Conservation (phyloP, 2,888 invertebrate genomes). For the Apamea crenata region DNA sequence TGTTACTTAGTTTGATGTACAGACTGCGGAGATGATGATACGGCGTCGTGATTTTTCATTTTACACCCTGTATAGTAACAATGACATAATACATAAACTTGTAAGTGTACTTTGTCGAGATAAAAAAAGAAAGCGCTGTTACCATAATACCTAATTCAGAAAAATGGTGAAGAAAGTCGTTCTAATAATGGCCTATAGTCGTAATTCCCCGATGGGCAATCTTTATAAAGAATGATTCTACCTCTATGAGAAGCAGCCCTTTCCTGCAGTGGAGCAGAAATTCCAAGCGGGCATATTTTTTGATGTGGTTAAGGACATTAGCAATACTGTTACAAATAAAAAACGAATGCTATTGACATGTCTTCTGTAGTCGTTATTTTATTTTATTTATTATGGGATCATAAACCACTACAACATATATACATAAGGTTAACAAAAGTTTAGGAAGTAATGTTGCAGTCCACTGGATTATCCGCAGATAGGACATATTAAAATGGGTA, state of each 20-base stretch:
- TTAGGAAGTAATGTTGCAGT: no score
- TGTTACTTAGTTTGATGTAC: background rate
- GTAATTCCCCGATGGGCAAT: background rate
- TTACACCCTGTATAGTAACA: background rate
- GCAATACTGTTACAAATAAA: background rate
- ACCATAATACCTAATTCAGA: background rate
- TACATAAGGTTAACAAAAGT: no score
- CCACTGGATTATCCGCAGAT: no score
- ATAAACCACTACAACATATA: no score
- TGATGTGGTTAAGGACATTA: background rate
- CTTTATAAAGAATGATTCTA: background rate
- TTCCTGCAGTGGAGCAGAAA: background rate
- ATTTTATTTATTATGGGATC: no score
- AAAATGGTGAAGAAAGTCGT: background rate
- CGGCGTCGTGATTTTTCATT: background rate
- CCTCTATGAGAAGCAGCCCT: background rate
- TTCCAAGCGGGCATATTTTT: background rate
- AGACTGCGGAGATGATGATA: background rate
- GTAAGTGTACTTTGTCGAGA: background rate
- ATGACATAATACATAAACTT: background rate
- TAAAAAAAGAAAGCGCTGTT: background rate
- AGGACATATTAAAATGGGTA: no score
- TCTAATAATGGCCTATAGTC: background rate
- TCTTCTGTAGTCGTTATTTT: background rate
- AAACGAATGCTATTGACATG: background rate